A percentile compares a stretch with the other conserved stretches of the same genome.
Evolutionary conservation across 1,140 invertebrate genomes (phyloP).

Genomic region (Asbolus verrucosus): DNA sequence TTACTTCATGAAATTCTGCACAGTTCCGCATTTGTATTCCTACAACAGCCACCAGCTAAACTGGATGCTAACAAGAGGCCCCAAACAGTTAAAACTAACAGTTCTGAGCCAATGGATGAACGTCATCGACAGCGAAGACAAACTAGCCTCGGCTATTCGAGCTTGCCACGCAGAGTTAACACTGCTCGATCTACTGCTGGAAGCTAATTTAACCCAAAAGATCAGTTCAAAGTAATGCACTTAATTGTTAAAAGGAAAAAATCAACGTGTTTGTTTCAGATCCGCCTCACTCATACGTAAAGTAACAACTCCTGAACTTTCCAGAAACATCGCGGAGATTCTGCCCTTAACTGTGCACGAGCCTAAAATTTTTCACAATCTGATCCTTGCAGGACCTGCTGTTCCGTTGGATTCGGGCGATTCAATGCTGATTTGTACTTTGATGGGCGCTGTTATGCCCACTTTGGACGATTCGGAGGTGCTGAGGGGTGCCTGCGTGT

Average conservation of each 20-base stretch:
- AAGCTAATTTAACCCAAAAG: too few relatives aligned
- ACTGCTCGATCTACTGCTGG: too few relatives aligned
- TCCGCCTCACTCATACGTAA: conserved; percentile 2
- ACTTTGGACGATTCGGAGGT: conserved; percentile 11
- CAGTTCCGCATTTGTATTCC: conserved; percentile 12
- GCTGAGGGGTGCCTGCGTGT: conserved; percentile 12
- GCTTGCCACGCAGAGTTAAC: too few relatives aligned
- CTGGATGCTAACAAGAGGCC: conserved; percentile 7
- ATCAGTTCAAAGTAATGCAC: too few relatives aligned
- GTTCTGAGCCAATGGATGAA: conserved; percentile 15
- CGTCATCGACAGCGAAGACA: conserved; percentile 3
- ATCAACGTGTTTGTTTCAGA: conserved; percentile 1
- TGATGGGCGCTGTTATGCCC: conserved; percentile 27
- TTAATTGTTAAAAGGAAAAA: too few relatives aligned
- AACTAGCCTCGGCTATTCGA: too few relatives aligned
- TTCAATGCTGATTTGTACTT: conserved; percentile 4
- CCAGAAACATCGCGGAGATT: not conserved
- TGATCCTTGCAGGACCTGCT: conserved; percentile 9
- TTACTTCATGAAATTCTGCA: not conserved
- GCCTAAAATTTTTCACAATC: conserved; percentile 8
- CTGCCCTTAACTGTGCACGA: conserved; percentile 22
- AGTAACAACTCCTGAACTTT: conserved; percentile 1
- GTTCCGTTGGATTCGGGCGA: conserved; percentile 6
- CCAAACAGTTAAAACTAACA: conserved; percentile 3
- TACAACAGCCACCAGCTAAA: conserved; percentile 13